A percentile compares a stretch with the other conserved stretches of the same genome.
Evolutionary conservation across 2,797 vertebrate genomes (phyloP).

Genomic region (Alfaro cultratus): DNA sequence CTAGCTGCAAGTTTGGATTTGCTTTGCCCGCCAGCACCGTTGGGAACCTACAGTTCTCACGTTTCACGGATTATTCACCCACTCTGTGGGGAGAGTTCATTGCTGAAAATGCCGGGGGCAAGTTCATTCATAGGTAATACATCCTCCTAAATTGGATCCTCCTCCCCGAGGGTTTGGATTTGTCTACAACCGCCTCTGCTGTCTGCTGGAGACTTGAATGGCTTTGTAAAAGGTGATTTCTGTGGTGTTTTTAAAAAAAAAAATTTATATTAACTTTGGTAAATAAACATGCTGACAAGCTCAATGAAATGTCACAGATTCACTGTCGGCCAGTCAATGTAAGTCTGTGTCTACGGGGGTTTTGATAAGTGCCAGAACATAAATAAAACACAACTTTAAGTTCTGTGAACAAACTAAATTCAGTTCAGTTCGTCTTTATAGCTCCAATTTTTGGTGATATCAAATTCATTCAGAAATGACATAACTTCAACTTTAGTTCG

Average conservation of each 20-base stretch:
- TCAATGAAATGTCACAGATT: slow-evolving; percentile 10
- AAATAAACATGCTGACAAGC: slow-evolving; percentile 22
- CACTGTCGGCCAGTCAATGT: neutral
- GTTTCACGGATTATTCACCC: slow-evolving; percentile 64
- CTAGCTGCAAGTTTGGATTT: slow-evolving; percentile 41
- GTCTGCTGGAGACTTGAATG: slow-evolving; percentile 57
- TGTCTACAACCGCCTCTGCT: slow-evolving; percentile 56
- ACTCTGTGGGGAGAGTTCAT: slow-evolving; percentile 44
- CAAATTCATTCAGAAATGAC: neutral
- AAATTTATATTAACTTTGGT: slow-evolving; percentile 24
- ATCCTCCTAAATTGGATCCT: slow-evolving; percentile 58
- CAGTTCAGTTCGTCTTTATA: neutral
- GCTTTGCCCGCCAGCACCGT: slow-evolving; percentile 16
- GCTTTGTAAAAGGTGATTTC: slow-evolving; percentile 68
- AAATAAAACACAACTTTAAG: neutral
- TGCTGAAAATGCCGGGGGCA: slow-evolving; percentile 61
- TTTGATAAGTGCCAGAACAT: neutral
- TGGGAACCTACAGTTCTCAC: slow-evolving; percentile 43
- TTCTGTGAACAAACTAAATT: neutral
- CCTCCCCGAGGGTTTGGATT: slow-evolving; percentile 59
- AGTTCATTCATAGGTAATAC: slow-evolving; percentile 62
- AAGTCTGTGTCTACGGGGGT: neutral
- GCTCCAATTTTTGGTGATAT: neutral
- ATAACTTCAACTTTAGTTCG: neutral
- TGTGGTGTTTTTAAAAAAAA: slow-evolving; percentile 31